A percentile compares a stretch with the other conserved stretches of the same genome.
phyloP scores from a whole-genome alignment of 2,113 vertebrate species.

The Lycaon pictus region DNA sequence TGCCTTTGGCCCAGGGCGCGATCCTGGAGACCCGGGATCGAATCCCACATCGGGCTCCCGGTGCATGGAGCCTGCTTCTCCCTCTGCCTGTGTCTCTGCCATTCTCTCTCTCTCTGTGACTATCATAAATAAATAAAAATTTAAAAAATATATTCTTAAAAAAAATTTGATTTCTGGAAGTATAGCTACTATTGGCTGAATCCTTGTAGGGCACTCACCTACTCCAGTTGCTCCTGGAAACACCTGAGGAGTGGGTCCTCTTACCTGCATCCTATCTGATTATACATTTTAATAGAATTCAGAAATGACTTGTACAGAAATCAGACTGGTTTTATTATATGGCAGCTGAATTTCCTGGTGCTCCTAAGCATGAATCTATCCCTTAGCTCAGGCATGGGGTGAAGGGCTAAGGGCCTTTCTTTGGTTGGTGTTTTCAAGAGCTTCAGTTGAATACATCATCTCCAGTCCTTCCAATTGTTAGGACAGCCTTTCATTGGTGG shows the following conservation, averaged over 20 bases:
- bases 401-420: not conserved
- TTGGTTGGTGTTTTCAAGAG: not conserved
- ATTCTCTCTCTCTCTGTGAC: too few relatives aligned
- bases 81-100: too few relatives aligned
- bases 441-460: too few relatives aligned
- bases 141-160: too few relatives aligned
- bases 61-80: too few relatives aligned
- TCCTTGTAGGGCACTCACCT: accelerated
- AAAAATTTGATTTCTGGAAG: not conserved
- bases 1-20: too few relatives aligned
- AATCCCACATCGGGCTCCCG: too few relatives aligned
- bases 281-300: not conserved
- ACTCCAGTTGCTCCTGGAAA: not conserved
- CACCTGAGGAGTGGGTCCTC: not conserved
- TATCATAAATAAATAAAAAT: too few relatives aligned
- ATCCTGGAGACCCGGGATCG: too few relatives aligned
- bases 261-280: not conserved
- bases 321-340: not conserved
- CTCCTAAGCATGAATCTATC: accelerated
- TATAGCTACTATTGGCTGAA: not conserved
- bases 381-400: not conserved
- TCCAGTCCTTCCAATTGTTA: not conserved
- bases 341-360: not conserved
- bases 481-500: not conserved
- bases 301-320: not conserved